These are phyloP conservation scores for Oscheius sp. DNA, from an alignment of 2,888 invertebrate species.

Conservation along the genomic window DNA sequence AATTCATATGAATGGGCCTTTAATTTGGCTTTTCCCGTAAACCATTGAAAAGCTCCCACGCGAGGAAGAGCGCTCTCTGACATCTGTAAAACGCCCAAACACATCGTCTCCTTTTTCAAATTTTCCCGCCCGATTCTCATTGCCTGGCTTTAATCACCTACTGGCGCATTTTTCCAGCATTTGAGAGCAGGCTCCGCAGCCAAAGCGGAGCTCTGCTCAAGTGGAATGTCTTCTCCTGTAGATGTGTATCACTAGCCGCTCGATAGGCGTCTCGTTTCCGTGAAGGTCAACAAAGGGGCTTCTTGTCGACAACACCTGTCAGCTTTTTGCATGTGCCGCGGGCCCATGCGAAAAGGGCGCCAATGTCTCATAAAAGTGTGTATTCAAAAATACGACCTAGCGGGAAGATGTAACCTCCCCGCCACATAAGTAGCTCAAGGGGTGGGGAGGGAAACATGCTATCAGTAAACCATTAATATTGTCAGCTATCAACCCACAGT, in stretches of 20 bases:
- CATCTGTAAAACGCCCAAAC: conserved; percentile 12
- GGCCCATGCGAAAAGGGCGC: conserved; percentile 16
- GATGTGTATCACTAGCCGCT: conserved; percentile 36
- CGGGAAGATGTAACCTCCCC: too few relatives aligned
- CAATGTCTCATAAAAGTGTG: conserved; percentile 15
- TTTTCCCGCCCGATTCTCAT: conserved; percentile 13
- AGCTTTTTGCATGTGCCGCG: conserved; percentile 31
- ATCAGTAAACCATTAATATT: conserved; percentile 9
- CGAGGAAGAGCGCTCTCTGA: too few relatives aligned
- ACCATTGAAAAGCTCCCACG: too few relatives aligned
- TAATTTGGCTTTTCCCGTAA: too few relatives aligned
- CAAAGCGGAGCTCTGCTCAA: conserved; percentile 22
- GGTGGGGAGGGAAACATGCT: conserved; percentile 26
- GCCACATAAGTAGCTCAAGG: too few relatives aligned
- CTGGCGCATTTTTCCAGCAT: not conserved
- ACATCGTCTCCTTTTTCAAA: conserved; percentile 7
- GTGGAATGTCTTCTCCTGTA: conserved; percentile 33
- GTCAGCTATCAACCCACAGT: conserved; percentile 7
- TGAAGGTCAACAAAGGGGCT: conserved; percentile 35
- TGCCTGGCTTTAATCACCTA: not conserved
- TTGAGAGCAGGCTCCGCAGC: not conserved
- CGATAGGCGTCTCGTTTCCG: conserved; percentile 32
- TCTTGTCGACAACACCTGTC: conserved; percentile 33
- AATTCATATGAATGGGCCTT: too few relatives aligned
- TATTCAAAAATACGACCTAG: too few relatives aligned